Percentiles rank a stretch among this genome's conserved stretches.
phyloP scores from a whole-genome alignment of 2,797 vertebrate species.

The Intellagama lesueurii region DNA sequence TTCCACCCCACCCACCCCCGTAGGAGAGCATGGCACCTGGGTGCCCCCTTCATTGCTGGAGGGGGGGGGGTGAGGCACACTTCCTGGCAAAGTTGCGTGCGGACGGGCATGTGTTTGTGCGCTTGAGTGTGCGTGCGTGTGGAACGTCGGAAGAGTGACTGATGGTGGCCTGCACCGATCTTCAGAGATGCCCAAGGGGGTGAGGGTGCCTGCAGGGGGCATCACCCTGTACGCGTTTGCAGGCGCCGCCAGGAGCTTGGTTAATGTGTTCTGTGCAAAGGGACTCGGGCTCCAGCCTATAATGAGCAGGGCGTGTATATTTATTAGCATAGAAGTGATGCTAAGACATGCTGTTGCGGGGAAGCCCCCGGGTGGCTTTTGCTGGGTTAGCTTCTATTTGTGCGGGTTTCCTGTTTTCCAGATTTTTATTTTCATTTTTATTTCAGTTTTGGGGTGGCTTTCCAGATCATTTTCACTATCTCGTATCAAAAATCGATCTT shows the following conservation, averaged over 20 bases:
- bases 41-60: too few relatives aligned
- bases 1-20: too few relatives aligned
- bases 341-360: slow-evolving; percentile 25
- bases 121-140: not conserved
- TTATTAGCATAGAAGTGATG: slow-evolving; percentile 55
- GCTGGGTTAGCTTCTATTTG: too few relatives aligned
- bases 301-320: slow-evolving; percentile 52
- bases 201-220: slow-evolving; percentile 28
- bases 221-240: not conserved
- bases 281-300: slow-evolving; percentile 37
- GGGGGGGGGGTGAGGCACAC: too few relatives aligned
- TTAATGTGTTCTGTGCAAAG: slow-evolving; percentile 30
- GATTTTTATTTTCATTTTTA: too few relatives aligned
- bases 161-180: not conserved
- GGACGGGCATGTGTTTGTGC: not conserved
- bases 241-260: slow-evolving; percentile 32
- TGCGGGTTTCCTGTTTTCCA: too few relatives aligned
- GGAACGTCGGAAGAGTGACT: not conserved
- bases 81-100: too few relatives aligned
- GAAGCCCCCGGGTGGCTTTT: not conserved
- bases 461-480: not conserved
- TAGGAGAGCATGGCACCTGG: too few relatives aligned
- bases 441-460: too few relatives aligned
- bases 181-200: slow-evolving; percentile 34
- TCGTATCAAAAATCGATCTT: not conserved